Conservation (phyloP, 2,113 vertebrate species). For the Acanthisitta chloris region DNA sequence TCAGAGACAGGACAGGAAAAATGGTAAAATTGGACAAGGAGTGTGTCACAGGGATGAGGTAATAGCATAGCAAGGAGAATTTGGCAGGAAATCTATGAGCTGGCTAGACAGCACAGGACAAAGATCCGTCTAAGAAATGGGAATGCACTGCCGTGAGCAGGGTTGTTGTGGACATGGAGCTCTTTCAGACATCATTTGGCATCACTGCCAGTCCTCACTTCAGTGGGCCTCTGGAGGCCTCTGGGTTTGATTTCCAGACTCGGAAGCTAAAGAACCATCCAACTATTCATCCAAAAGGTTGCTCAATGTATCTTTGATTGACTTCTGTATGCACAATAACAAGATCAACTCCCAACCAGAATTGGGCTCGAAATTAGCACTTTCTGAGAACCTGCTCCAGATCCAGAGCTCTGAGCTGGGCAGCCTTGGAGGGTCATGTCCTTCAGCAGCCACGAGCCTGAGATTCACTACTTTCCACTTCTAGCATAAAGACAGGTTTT, state of each 20-base stretch:
- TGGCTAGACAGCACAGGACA: constrained; percentile 54
- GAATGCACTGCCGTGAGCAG: neutral
- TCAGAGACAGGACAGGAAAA: neutral
- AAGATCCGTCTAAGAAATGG: constrained; percentile 43
- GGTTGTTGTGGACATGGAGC: neutral
- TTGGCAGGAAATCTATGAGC: constrained; percentile 53
- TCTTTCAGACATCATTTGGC: constrained; percentile 47
- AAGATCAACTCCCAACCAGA: neutral
- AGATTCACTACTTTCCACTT: neutral
- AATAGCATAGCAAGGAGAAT: constrained; percentile 44
- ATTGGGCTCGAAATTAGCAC: neutral
- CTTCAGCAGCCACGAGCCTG: neutral
- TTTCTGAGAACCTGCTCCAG: neutral
- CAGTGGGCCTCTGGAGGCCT: neutral
- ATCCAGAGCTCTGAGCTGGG: neutral
- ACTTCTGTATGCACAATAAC: rapidly evolving
- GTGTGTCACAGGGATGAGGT: constrained; percentile 52
- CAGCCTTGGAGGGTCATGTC: neutral
- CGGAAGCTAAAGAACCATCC: neutral
- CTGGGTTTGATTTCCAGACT: constrained; percentile 1
- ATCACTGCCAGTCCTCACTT: constrained; percentile 16
- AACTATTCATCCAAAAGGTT: neutral
- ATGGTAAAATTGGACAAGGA: neutral
- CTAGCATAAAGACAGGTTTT: neutral
- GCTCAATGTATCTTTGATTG: neutral